These are phyloP conservation scores for Dasyornis broadbenti DNA, from an alignment of 2,113 vertebrate species.

Conservation along the genomic window DNA sequence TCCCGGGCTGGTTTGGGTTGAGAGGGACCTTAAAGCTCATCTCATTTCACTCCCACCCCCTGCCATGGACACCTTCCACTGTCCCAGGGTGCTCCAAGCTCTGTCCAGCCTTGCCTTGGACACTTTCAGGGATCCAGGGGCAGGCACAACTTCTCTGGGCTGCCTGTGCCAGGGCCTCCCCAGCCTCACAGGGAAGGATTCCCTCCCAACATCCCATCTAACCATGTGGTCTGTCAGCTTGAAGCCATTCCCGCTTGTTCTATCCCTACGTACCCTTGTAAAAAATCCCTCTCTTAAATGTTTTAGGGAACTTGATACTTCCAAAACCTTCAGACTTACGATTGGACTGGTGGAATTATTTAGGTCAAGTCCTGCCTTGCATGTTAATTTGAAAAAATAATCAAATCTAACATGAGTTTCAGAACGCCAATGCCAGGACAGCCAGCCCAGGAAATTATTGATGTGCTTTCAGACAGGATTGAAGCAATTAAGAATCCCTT, in stretches of 20 bases:
- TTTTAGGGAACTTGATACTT: neutral
- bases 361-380: neutral
- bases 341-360: neutral
- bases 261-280: neutral
- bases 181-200: neutral
- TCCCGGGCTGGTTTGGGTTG: neutral
- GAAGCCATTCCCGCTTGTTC: neutral
- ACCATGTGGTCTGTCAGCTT: neutral
- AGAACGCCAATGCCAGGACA: neutral
- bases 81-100: neutral
- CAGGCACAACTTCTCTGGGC: neutral
- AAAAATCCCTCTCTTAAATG: neutral
- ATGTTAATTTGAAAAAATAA: neutral
- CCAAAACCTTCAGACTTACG: neutral
- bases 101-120: rapidly evolving
- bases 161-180: neutral
- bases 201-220: neutral
- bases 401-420: neutral
- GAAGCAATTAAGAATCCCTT: neutral
- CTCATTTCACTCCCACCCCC: too few species aligned
- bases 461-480: neutral
- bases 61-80: neutral
- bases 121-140: neutral
- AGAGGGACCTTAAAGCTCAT: neutral
- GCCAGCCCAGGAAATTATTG: neutral